A percentile compares a stretch with the other conserved stretches of the same genome.
These are phyloP conservation scores for Vicugna pacos DNA, from an alignment of 2,113 vertebrate species.

Conservation along the genomic window DNA sequence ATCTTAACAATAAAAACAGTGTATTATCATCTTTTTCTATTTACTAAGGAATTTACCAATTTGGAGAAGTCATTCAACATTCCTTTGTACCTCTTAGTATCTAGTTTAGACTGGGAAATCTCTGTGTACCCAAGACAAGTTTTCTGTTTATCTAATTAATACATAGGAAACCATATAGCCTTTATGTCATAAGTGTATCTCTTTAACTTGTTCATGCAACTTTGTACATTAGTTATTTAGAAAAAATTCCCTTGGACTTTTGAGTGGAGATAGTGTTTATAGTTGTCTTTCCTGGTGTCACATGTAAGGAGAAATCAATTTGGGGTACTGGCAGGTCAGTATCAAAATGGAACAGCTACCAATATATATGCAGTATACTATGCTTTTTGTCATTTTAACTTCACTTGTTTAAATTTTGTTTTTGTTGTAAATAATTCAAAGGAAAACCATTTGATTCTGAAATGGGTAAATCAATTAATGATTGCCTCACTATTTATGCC, in stretches of 20 bases:
- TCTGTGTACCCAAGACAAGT: neutral
- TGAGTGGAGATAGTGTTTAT: slow-evolving; percentile 6
- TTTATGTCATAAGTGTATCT: neutral
- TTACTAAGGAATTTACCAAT: neutral
- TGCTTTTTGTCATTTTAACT: slow-evolving; percentile 20
- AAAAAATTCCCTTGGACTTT: neutral
- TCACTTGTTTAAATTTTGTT: slow-evolving; percentile 31
- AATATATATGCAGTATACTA: neutral
- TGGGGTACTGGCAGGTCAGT: neutral
- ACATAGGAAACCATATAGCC: neutral
- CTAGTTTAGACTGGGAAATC: neutral
- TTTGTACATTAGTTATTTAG: neutral
- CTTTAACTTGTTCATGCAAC: neutral
- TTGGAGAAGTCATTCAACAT: neutral
- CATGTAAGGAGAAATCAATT: neutral
- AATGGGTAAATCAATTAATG: slow-evolving; percentile 71
- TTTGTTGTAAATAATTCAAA: slow-evolving; percentile 64
- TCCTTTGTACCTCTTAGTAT: neutral
- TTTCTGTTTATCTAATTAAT: neutral
- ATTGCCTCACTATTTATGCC: slow-evolving; percentile 46
- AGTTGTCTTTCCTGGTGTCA: neutral
- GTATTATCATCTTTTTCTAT: neutral
- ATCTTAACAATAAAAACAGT: neutral
- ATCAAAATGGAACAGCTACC: neutral
- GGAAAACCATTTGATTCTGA: slow-evolving; percentile 51